Conservation (phyloP, 2,113 vertebrate species). For the Lagopus leucura region DNA sequence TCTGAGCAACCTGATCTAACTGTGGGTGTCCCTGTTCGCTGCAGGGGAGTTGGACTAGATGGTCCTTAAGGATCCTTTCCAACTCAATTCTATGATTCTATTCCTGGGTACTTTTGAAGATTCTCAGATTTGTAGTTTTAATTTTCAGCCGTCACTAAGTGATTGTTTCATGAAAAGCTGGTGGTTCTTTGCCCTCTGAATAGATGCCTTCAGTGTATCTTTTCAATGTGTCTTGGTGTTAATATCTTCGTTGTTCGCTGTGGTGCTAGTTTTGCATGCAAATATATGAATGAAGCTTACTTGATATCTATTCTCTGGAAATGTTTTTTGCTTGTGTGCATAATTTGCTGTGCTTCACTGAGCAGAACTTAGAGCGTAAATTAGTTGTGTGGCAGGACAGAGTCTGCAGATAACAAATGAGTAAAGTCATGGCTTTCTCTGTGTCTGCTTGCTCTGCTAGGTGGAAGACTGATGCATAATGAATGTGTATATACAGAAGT, state of each 20-base stretch:
- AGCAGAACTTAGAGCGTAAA: neutral
- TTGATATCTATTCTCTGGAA: neutral
- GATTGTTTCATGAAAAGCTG: neutral
- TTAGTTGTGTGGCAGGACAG: neutral
- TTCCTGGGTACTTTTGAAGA: neutral
- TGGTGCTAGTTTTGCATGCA: neutral
- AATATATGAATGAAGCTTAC: neutral
- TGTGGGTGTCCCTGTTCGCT: neutral
- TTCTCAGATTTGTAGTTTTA: neutral
- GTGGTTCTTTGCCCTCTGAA: neutral
- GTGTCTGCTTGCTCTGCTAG: neutral
- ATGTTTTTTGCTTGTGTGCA: neutral
- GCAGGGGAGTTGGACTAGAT: neutral
- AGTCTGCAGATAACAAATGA: neutral
- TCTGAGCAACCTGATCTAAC: neutral
- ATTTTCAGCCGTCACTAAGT: neutral
- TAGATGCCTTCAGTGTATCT: neutral
- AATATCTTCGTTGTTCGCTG: neutral
- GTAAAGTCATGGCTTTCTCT: neutral
- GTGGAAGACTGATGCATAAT: neutral
- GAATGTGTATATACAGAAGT: neutral
- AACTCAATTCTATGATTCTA: neutral
- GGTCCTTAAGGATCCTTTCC: neutral
- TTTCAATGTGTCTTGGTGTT: neutral
- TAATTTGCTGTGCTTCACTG: slow-evolving; percentile 11